Evolutionary conservation across 2,888 invertebrate species (phyloP), one percentile per base, ranked within the genome.

Genomic region (Tiphia femorata): DNA sequence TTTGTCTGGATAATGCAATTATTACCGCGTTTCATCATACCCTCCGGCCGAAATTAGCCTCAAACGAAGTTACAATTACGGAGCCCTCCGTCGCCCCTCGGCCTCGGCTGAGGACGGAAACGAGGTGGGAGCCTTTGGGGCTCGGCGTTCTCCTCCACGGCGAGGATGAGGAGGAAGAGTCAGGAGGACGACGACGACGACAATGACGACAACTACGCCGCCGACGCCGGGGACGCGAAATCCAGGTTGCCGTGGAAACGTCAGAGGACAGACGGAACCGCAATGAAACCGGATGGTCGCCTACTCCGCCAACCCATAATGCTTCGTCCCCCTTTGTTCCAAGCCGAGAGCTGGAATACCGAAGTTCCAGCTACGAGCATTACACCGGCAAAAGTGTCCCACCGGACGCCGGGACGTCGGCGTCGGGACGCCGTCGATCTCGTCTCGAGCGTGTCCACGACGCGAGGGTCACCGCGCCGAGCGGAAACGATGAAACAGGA

Each of bases 21-120:
- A 83, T 81, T 80, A 80, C 79, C 76, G 77, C 78, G 81, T 82
- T 83, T 82, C 81, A 83, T 83, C 82, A 82, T 83, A 80, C 77
- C 77, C 79, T 76, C 80, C 73, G 67, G 70, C 73, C 69, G 74
- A 79, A 83, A 83, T 83, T 83, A 82, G 81, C 81, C 78, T 78
- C 80, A 82, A 83, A 83, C 80, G 82, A 81, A 82, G 82, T 83
- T 83, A 82, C 81, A 82, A 83, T 83, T 81, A 81, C 79, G 77
- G 65, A n/a, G 69, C 67, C 64, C 74, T 70, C 67, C 59, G 55
- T 44, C 23, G 29, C 30, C 29, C 16, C 48, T 59, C 40, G 46
- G 21, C 23, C 30, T 5, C 41, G 40, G 16, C 14, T 27, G 33
- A 19, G 8, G 40, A n/a, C 17, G 19, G 35, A 37, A 20, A 43